Conservation (phyloP, 2,888 invertebrate species). For the Elegia similella region DNA sequence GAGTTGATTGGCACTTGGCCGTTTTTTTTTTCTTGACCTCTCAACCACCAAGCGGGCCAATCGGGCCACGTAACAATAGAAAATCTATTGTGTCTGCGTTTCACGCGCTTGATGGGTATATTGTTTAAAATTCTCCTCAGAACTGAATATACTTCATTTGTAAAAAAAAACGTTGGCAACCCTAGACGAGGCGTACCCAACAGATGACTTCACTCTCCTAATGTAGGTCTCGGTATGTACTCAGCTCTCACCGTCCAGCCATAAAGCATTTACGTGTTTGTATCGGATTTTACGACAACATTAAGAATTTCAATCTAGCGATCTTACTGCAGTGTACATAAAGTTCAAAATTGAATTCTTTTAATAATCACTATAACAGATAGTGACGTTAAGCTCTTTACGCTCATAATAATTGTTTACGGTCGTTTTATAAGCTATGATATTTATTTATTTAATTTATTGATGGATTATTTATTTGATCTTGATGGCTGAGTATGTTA, state of each 20-base stretch:
- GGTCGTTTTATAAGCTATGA: neutral
- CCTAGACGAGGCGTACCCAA: neutral
- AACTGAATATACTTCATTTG: too few species aligned
- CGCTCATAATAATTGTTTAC: neutral
- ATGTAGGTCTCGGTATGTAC: conserved; percentile 17
- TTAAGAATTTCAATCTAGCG: conserved; percentile 1
- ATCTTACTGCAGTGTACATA: conserved; percentile 1
- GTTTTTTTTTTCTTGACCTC: too few species aligned
- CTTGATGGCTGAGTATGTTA: neutral
- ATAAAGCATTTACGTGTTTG: conserved; percentile 14
- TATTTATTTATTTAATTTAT: neutral
- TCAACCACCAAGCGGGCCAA: too few species aligned
- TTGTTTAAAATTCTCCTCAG: too few species aligned
- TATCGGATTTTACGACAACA: conserved; percentile 9
- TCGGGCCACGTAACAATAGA: too few species aligned
- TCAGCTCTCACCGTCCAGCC: neutral
- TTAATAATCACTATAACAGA: conserved; percentile 1
- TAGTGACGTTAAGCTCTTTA: neutral
- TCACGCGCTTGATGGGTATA: too few species aligned
- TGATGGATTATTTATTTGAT: neutral
- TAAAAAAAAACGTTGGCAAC: too few species aligned
- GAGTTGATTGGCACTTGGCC: too few species aligned
- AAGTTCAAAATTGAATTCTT: conserved; percentile 15
- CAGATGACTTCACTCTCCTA: conserved; percentile 23
- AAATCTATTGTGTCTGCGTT: too few species aligned